Evolutionary conservation across 53 echinoderm and acorn worm genomes (phyloP), one percentile per base, ranked within the genome.

Genomic region (Holothuria leucospilota): DNA sequence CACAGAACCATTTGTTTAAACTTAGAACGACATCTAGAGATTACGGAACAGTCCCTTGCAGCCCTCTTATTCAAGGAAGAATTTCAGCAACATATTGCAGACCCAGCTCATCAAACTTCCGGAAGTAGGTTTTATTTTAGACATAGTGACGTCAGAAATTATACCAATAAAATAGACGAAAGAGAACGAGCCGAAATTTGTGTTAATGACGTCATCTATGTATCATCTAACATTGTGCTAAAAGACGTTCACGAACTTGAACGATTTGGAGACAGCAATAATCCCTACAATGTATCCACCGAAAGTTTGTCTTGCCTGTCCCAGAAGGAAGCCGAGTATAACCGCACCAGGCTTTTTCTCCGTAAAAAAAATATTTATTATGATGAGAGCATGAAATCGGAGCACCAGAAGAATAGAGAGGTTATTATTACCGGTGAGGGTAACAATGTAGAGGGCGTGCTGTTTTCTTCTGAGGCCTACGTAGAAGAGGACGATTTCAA

Each of bases 41-140:
- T 68, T 5, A 14, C 68, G 14, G 68, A 68, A 24, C 13, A 27
- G 12, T 24, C 68, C 2, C 4, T 24, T 20, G 28, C 68, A 12
- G 13, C 68, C 25, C 10, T 68, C 2, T 68, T 68, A 14, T 68
- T 68, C 26, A 68, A 68, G 26, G 68, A 68, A 28, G 68, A 68
- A 5, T 68, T 68, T 27, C 25, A 14, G 14, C 68, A 26, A 27
- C 68, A 24, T 5, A 4, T 68, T 4, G 2, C 24, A 4, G 68
- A 68, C 10, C 68, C 68, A 13, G 68, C 24, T 2, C 27, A 24
- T 30, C 68, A 68, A 27, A 24, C 68, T 12, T 2, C 13, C 68
- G 68, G 68, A 5, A 68, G 24, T 68, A 21, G 68, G 13, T 26
- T 68, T 26, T 68, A 68, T 10, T 68, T 68, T 68, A 68, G 68